Percentiles rank a stretch among this genome's conserved stretches.
These are phyloP conservation scores for Arion vulgaris DNA, from an alignment of 1,140 invertebrate genomes.

Conservation along the genomic window DNA sequence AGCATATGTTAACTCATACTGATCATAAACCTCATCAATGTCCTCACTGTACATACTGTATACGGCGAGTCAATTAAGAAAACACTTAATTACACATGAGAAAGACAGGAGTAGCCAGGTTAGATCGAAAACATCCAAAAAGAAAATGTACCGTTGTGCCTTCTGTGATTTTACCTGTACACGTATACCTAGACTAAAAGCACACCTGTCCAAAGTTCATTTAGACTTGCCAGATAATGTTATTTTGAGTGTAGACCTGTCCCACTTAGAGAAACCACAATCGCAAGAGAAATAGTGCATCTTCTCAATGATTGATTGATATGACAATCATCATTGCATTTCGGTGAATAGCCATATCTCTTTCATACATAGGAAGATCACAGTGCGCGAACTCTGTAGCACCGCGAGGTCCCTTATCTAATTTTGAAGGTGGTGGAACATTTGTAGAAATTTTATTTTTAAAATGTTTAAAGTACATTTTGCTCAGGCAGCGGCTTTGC, in stretches of 20 bases:
- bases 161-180: constrained; percentile 27
- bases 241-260: constrained; percentile 10
- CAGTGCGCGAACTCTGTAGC: too few species aligned
- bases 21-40: constrained; percentile 25
- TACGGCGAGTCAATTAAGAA: constrained; percentile 10
- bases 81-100: constrained; percentile 24
- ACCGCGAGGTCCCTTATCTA: too few species aligned
- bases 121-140: background rate
- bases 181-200: constrained; percentile 1
- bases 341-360: too few species aligned
- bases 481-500: too few species aligned
- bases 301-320: too few species aligned
- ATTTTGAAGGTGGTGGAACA: too few species aligned
- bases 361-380: too few species aligned
- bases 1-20: constrained; percentile 32
- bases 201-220: constrained; percentile 22
- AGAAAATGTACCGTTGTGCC: constrained; percentile 18
- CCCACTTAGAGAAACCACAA: background rate
- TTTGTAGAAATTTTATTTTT: too few species aligned
- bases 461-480: too few species aligned
- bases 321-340: too few species aligned
- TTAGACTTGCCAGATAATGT: constrained; percentile 22
- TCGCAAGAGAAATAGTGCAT: background rate
- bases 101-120: background rate
- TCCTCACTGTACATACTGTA: constrained; percentile 27